phyloP scores from a whole-genome alignment of 2,888 invertebrate species.

The Aporophyla nigra region DNA sequence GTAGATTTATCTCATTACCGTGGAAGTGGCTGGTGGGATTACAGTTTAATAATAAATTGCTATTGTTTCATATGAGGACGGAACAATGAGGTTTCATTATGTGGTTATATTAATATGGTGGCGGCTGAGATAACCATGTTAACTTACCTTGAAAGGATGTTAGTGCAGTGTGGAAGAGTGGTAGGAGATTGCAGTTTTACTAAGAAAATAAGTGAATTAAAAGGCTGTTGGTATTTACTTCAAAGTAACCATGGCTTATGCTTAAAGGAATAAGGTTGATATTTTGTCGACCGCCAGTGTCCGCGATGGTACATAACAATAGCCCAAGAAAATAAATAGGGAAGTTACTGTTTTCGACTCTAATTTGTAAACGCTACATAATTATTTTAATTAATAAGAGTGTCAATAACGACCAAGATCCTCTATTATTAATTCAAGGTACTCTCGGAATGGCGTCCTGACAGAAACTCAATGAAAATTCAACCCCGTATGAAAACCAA shows the following conservation, averaged over 20 bases:
- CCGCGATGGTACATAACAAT: neutral
- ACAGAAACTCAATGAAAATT: constrained; percentile 64
- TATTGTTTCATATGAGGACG: constrained; percentile 40
- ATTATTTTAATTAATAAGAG: constrained; percentile 54
- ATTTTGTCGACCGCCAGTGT: too few species aligned
- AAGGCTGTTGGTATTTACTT: neutral
- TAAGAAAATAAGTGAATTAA: neutral
- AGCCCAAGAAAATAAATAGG: neutral
- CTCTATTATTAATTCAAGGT: constrained; percentile 59
- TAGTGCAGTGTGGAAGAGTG: neutral
- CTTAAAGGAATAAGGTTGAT: too few species aligned
- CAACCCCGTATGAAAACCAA: constrained; percentile 59
- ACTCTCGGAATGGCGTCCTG: constrained; percentile 48
- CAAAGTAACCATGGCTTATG: neutral
- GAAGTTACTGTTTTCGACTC: neutral
- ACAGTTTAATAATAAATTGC: constrained; percentile 65
- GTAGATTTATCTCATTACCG: constrained; percentile 63
- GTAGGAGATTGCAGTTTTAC: constrained; percentile 9
- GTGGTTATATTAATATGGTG: constrained; percentile 8
- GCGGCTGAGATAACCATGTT: constrained; percentile 13
- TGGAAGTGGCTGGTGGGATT: constrained; percentile 55
- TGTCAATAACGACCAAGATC: constrained; percentile 40
- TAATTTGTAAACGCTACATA: constrained; percentile 35
- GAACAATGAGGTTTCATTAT: constrained; percentile 45
- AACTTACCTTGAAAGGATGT: neutral